phyloP scores from a whole-genome alignment of 1,140 invertebrate species.

The Asobara japonica region DNA sequence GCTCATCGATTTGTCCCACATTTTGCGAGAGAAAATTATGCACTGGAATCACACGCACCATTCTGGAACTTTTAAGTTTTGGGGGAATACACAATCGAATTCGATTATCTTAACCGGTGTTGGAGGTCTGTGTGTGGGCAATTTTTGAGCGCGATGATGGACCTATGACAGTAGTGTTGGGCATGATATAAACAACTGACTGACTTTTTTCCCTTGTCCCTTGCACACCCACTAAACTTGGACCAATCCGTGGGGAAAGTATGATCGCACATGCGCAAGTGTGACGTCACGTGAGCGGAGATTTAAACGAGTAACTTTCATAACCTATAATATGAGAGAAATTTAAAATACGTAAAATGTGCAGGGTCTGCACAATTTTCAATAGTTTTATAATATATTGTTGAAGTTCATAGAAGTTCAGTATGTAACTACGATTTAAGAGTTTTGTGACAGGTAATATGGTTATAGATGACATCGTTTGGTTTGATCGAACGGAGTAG shows the following conservation, averaged over 20 bases:
- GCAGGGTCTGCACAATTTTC: neutral
- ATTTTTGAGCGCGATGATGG: neutral
- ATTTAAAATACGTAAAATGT: neutral
- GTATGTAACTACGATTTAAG: neutral
- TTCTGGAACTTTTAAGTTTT: constrained; percentile 42
- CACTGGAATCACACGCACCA: constrained; percentile 77
- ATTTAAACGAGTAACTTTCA: neutral
- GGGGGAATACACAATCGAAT: no score
- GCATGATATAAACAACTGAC: constrained; percentile 1
- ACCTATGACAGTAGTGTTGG: neutral
- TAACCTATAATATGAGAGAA: neutral
- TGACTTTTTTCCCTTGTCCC: neutral
- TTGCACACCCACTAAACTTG: neutral
- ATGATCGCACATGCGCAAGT: neutral
- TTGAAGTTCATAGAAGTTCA: neutral
- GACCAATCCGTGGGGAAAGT: neutral
- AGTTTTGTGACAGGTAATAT: neutral
- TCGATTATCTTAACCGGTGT: neutral
- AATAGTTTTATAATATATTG: neutral
- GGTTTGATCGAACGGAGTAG: no score
- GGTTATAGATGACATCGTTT: no score
- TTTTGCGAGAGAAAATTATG: constrained; percentile 76
- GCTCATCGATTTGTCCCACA: constrained; percentile 73
- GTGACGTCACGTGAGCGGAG: neutral
- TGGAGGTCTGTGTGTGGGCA: neutral